Base-by-base conservation (phyloP, 2,888 invertebrate species). In the Patella pellucida region DNA sequence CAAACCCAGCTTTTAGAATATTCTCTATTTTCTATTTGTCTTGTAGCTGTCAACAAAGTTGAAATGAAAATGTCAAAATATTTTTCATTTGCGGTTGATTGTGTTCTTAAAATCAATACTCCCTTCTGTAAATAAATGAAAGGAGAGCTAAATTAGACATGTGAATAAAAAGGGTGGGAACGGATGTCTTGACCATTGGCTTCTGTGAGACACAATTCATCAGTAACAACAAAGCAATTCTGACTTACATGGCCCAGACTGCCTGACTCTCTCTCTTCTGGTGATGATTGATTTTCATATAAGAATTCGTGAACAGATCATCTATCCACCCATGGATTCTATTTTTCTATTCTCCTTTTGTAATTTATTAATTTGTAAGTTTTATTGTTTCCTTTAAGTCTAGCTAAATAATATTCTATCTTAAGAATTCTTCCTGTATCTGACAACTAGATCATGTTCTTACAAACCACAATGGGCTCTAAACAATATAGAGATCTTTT, bases 221-320 rank as follows among this genome's bases (percentile, higher is more conserved):
- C 23, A 62, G 62, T 11, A 23, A 62, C 19, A 62, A 62, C 19
- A 62, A 62, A 62, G 62, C 19, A 23, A 11, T 62, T 19, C 62
- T 62, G 62, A 62, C 62, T 62, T 62, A 62, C 23, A 23, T 62
- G 62, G 62, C 23, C 62, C 62, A 62, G 62, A 62, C 62, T 19
- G 23, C 62, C 23, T 62, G 62, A 62, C 62, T 62, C 23, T 23
- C 62, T 23, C 62, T 62, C 62, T 62, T 23, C 19, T 23, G 19
- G 23, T 23, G 23, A 62, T 62, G 62, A 62, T 62, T 62, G 62
- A 62, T 62, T 62, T 62, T 41, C 41, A 41, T 41, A 41, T 41
- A 41, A 41, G 7, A 41, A 41, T 41, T 41, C 41, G 9, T 41
- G 41, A 41, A 41, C 41, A 41, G 9, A 41, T 41, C 41, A 41